Base-by-base conservation (phyloP, 1,140 invertebrate genomes). In the Dinothrombium tinctorium region DNA sequence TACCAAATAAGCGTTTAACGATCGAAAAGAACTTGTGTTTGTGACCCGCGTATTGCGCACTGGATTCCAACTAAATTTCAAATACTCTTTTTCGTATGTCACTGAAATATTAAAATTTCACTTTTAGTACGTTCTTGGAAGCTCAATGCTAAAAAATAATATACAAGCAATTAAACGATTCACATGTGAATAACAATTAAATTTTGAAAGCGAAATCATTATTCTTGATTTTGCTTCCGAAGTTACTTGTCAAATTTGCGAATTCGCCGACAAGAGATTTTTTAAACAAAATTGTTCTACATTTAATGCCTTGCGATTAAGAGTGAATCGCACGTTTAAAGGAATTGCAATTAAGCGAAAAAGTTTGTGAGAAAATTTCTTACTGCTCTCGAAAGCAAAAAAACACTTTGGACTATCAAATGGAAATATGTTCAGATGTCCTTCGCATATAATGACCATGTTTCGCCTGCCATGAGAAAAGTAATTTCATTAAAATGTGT, bases 381-480 rank as follows among this genome's bases (percentile, higher is more conserved):
- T 47, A 50, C 50, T 44, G 31, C 48, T 50, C 68, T 87, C 82
- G 66, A 87, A 77, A 49, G 80, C 75, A 65, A 89, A 87, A 60
- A 76, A 78, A 69, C 83, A 89, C 59, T 75, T 69, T 48, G 82
- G 82, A 67, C 86, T 81, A 61, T 89, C 83, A 62, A 87, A 87
- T 47, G 83, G 82, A 62, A 89, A 89, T 61, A 87, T 86, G 58
- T 82, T 78, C 48, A 87, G 68, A 59, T 79, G 72, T 54, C 82
- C 82, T 62, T 83, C 77, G 62, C 83, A 89, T 42, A 78, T 84
- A 50, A 89, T 61, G 49, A 86, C 83, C 47, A 89, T 70, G 59
- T 84, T 80, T 51, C 79, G 69, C 59, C 80, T 47, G 15, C 6
- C 17, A 28, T 11, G 14, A 14, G 8, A 20, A n/a, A 3, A 7